Conservation (phyloP, 1,140 invertebrate species). For the Philopotamus ludificatus region DNA sequence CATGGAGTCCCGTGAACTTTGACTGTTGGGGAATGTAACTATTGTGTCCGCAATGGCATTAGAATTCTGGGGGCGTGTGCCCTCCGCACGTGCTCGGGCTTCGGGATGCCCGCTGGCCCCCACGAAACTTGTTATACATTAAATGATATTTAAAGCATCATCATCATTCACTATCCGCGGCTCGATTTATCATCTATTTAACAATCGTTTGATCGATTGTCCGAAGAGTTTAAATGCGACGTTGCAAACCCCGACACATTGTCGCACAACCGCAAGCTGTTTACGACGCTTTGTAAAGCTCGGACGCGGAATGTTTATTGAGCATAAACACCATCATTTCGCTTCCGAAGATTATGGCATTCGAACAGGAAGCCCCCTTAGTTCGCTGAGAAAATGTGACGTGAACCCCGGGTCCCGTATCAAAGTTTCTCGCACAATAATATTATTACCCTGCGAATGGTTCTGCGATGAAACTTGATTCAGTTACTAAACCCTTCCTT, state of each 20-base stretch:
- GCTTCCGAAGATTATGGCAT: too few species aligned
- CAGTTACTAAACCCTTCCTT: neutral
- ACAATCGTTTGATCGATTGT: too few species aligned
- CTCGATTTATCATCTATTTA: too few species aligned
- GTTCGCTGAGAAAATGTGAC: too few species aligned
- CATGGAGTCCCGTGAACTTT: neutral
- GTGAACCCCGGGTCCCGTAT: neutral
- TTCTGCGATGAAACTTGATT: neutral
- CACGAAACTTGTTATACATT: neutral
- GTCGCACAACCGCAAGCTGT: too few species aligned
- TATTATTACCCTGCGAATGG: conserved; percentile 1
- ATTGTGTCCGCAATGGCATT: neutral
- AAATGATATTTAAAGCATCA: neutral
- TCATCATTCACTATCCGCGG: too few species aligned
- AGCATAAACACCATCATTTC: too few species aligned
- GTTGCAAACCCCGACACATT: too few species aligned
- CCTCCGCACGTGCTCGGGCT: neutral
- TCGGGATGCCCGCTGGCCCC: neutral
- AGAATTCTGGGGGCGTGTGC: neutral
- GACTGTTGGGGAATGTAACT: neutral
- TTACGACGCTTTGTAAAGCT: too few species aligned
- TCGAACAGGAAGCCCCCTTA: too few species aligned
- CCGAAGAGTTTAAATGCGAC: too few species aligned
- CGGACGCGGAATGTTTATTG: too few species aligned
- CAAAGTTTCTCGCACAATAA: conserved; percentile 1